Evolutionary conservation across 2,888 invertebrate species (phyloP).

Genomic region (Amiota communis): DNA sequence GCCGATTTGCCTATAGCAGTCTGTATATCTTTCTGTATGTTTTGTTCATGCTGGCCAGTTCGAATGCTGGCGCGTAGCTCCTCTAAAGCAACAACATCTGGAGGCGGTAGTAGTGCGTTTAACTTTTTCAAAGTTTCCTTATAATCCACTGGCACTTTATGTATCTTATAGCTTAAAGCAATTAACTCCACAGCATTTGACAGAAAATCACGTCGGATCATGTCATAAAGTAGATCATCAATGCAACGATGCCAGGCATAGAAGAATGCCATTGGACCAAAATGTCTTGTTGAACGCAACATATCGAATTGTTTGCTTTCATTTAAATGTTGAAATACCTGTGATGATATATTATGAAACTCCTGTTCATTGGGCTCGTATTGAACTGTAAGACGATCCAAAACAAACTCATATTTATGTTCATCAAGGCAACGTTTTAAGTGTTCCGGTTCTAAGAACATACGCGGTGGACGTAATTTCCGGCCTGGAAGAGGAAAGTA

Average conservation of each 20-base stretch:
- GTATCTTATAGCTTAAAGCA: slow-evolving; percentile 76
- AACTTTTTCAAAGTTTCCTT: slow-evolving; percentile 48
- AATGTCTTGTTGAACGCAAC: no score
- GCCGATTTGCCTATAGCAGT: slow-evolving; percentile 76
- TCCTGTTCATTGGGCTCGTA: slow-evolving; percentile 93
- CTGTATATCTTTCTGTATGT: slow-evolving; percentile 74
- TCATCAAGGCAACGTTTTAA: slow-evolving; percentile 82
- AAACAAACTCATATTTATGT: slow-evolving; percentile 86
- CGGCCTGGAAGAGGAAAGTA: slow-evolving; percentile 89
- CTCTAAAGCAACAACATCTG: no score
- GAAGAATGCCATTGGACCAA: no score
- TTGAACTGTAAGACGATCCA: slow-evolving; percentile 92
- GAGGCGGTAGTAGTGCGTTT: no score
- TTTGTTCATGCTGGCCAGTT: slow-evolving; percentile 53
- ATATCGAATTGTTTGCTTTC: no score
- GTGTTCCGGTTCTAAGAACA: no score
- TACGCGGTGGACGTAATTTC: no score
- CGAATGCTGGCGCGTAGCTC: slow-evolving; percentile 54
- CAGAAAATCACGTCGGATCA: slow-evolving; percentile 77
- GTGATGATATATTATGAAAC: slow-evolving; percentile 85
- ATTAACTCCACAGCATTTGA: slow-evolving; percentile 77
- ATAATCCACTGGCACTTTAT: slow-evolving; percentile 72
- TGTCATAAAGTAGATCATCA: slow-evolving; percentile 84
- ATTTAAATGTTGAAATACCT: no score
- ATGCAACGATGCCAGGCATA: slow-evolving; percentile 86